Conservation (phyloP, 2,888 invertebrate species). For the Thera britannica region DNA sequence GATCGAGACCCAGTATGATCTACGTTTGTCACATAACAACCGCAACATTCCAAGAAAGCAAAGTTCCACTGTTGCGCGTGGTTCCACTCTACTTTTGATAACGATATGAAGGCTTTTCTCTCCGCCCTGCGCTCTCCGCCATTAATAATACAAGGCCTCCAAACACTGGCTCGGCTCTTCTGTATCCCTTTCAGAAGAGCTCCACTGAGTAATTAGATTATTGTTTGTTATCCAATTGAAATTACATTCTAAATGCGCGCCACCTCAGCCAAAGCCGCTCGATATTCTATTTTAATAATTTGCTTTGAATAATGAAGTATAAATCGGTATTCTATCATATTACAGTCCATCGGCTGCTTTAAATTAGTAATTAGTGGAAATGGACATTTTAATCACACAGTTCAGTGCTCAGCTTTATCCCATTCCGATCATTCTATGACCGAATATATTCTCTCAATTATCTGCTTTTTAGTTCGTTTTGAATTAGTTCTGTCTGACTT, state of each 20-base stretch:
- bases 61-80: too few species aligned
- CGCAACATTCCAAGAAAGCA: too few species aligned
- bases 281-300: constrained; percentile 10
- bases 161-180: constrained; percentile 5
- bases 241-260: constrained; percentile 16
- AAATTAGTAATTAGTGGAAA: constrained; percentile 26
- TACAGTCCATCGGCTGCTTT: constrained; percentile 11
- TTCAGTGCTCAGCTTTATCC: constrained; percentile 5
- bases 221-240: constrained; percentile 22
- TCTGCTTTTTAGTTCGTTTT: neutral
- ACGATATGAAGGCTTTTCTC: constrained; percentile 2
- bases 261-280: constrained; percentile 7
- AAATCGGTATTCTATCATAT: constrained; percentile 9
- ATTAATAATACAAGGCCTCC: constrained; percentile 16
- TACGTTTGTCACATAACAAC: too few species aligned
- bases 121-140: neutral
- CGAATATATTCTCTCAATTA: neutral
- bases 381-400: constrained; percentile 18
- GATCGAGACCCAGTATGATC: too few species aligned
- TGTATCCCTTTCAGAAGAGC: too few species aligned
- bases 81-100: neutral
- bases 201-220: constrained; percentile 23
- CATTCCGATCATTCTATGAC: constrained; percentile 4
- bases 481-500: neutral
- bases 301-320: constrained; percentile 17